Conservation (phyloP, 2,888 invertebrate species). For the Cepaea hortensis region DNA sequence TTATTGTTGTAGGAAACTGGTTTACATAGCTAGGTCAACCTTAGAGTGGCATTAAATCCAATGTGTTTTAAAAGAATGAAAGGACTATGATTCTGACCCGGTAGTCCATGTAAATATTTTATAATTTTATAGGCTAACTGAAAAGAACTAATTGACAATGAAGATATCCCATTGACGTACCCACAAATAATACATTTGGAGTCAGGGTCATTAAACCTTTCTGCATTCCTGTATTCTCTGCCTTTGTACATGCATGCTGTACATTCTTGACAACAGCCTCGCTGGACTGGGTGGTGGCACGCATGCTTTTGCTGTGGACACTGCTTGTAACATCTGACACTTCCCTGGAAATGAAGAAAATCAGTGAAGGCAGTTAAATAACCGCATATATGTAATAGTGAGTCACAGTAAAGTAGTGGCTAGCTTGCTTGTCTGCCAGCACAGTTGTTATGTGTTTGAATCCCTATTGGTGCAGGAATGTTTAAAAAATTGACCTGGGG, state of each 20-base stretch:
- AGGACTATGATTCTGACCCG: no score
- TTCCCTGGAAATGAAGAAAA: slow-evolving; percentile 48
- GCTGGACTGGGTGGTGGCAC: slow-evolving; percentile 62
- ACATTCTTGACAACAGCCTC: slow-evolving; percentile 62
- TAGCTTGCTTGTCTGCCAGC: no score
- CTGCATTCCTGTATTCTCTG: slow-evolving; percentile 55
- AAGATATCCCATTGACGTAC: slow-evolving; percentile 45
- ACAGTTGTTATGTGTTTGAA: no score
- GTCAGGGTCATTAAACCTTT: slow-evolving; percentile 55
- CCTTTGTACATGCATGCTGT: slow-evolving; percentile 57
- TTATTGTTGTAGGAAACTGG: no score
- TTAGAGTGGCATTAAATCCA: no score
- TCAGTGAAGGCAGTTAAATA: neutral
- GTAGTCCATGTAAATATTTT: no score
- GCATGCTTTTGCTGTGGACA: slow-evolving; percentile 51
- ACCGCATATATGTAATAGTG: no score
- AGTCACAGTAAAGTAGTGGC: no score
- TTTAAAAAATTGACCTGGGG: neutral
- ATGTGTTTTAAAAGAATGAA: no score
- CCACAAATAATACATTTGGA: slow-evolving; percentile 52
- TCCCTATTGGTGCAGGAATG: no score
- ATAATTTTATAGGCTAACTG: no score
- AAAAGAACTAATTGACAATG: neutral
- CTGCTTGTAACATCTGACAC: slow-evolving; percentile 55
- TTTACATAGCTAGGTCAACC: no score